Evolutionary conservation across 1,140 invertebrate species (phyloP), one percentile per base, ranked within the genome.

Genomic region (Leptopilina boulardi): DNA sequence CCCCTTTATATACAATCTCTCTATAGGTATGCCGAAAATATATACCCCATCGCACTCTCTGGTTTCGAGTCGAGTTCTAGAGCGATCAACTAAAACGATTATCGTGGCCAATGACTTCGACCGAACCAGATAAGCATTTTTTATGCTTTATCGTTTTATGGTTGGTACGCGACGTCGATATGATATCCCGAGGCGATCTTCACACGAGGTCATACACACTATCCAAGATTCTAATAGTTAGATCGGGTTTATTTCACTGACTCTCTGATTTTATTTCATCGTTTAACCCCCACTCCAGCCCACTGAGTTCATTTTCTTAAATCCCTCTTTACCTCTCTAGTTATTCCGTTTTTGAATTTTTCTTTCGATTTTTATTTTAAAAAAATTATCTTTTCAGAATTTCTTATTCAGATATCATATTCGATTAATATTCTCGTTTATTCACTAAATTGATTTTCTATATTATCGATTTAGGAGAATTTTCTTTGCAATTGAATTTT

Each of bases 91-190:
- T 34, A 66, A 66, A 66, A 66, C 59, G 59, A 66, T 66, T 66
- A 66, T 66, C 59, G 23, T 66, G 26, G 59, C 59, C 59, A 23
- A 66, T 66, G 59, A 30, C 23, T 66, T 66, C 13, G 21, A 30
- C 26, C 59, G 21, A 66, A 66, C 59, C 59, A 66, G 59, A 66
- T 66, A 66, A 66, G 59, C 59, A 66, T 66, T 66, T 66, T 66
- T 66, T 66, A 66, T 66, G 59, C 59, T 66, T 66, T 66, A 66
- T 66, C 59, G 59, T 66, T 66, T 66, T 66, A 66, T 66, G 59
- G 59, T 66, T 15, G 23, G 59, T 66, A 66, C 59, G 59, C 59
- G 59, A 66, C 54, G 54, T 23, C 59, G 59, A 66, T 66, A 30
- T 66, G 11, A 66, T 66, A 66, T 66, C 59, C 59, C 59, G 59